These are phyloP conservation scores for Gallinago solitaria DNA, from an alignment of 2,797 vertebrate genomes.

Conservation along the genomic window DNA sequence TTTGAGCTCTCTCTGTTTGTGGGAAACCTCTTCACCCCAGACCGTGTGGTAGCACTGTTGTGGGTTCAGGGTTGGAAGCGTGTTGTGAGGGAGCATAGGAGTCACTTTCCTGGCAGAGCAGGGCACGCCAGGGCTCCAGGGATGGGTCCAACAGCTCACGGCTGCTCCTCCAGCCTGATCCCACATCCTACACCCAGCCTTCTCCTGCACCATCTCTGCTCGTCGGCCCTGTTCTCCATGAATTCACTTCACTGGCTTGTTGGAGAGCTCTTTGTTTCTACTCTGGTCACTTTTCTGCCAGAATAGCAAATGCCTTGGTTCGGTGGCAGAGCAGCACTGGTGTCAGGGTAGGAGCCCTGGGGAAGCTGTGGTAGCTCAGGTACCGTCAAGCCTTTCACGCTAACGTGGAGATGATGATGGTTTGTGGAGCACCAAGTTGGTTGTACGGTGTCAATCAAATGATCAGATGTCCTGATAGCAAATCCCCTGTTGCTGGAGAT, in stretches of 20 bases:
- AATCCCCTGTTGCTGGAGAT: neutral
- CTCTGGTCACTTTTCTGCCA: neutral
- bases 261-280: neutral
- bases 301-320: neutral
- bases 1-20: neutral
- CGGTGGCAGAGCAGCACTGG: neutral
- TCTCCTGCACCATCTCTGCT: neutral
- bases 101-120: neutral
- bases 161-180: neutral
- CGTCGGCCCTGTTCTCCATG: fast-evolving
- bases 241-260: neutral
- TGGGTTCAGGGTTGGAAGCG: neutral
- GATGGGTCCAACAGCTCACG: neutral
- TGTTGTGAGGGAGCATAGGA: fast-evolving
- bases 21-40: neutral
- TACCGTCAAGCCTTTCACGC: neutral
- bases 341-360: neutral
- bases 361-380: neutral
- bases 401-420: neutral
- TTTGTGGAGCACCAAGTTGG: fast-evolving
- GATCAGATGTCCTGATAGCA: neutral
- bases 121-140: neutral
- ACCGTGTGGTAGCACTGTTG: fast-evolving
- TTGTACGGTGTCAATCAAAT: neutral
- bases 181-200: neutral